Base-by-base conservation (phyloP, 2,113 vertebrate species). In the Perognathus longimembris region DNA sequence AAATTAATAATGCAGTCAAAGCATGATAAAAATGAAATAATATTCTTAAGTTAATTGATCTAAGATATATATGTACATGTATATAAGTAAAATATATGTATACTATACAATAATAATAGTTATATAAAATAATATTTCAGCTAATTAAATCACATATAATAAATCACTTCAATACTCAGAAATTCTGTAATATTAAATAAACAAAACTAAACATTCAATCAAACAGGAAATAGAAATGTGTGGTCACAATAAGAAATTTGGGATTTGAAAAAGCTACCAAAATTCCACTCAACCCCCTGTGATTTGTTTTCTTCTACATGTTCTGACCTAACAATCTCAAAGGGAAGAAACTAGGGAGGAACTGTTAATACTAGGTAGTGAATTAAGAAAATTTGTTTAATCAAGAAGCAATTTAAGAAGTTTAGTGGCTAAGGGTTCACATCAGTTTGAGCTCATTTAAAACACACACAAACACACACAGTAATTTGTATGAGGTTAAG, bases 1-100 rank as follows among this genome's bases (percentile, higher is more conserved):
- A 42, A 85, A 83, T 95, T 97, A 97, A 93, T 92, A 97, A 96
- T 94, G 42, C 36, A 93, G 2, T 66, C 81, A 94, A 83, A 85
- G 5, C 30, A 94, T 81, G n/a, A 54, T 91, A 84, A 45, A 94
- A 91, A 88, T 45, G 89, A 92, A 95, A 24, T 80, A 77, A 86
- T 85, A 71, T 88, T 30, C 93, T 93, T 73, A 59, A 89, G 30
- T 96, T 84, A 64, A 92, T 88, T 81, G 15, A 88, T 89, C 90
- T 89, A 59, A 59, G 2, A 86, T 69, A 76, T 32, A 91, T 36
- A 40, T 86, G 22, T n/a, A 28, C 11, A 24, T 61, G 17, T 76
- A 1, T 12, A 50, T 12, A 42, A 11, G 93, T 32, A 81, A 34
- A 57, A 66, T 45, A 6, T 15, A 50, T n/a, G n/a, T 17, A 63